A percentile compares a stretch with the other conserved stretches of the same genome.
Conservation (phyloP, 2,888 invertebrate genomes). For the Drosophila atripex region DNA sequence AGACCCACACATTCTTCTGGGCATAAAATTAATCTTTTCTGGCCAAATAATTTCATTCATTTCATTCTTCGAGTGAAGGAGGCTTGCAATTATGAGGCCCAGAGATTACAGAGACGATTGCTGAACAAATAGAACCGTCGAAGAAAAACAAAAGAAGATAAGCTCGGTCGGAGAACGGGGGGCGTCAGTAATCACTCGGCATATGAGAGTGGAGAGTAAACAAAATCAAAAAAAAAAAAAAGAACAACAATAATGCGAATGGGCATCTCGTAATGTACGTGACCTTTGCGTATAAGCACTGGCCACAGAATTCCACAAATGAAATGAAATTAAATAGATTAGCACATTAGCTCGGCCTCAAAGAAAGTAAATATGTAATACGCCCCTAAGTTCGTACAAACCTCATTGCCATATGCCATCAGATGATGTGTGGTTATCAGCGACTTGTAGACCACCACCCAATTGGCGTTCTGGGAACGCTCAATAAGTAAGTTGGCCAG, state of each 20-base stretch:
- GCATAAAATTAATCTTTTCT: neutral
- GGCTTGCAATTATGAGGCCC: conserved; percentile 22
- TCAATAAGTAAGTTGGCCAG: conserved; percentile 99
- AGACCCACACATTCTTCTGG: too few species aligned
- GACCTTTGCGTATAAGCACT: conserved; percentile 29
- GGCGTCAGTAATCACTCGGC: conserved; percentile 12
- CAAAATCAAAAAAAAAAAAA: too few species aligned
- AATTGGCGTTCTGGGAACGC: conserved; percentile 98
- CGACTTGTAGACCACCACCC: conserved; percentile 99
- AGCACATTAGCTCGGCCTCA: conserved; percentile 11
- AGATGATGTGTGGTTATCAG: conserved; percentile 99
- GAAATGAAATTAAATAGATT: conserved; percentile 24
- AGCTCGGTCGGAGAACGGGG: conserved; percentile 21
- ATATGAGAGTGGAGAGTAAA: conserved; percentile 22
- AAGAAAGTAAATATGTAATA: conserved; percentile 16
- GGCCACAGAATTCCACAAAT: conserved; percentile 13
- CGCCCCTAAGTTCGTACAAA: conserved; percentile 84
- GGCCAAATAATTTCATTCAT: conserved; percentile 5
- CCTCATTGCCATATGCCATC: conserved; percentile 99
- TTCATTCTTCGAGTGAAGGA: conserved; percentile 7
- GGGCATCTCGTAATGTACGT: conserved; percentile 20
- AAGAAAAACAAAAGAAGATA: conserved; percentile 29
- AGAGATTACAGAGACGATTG: conserved; percentile 12
- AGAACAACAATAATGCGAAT: conserved; percentile 6
- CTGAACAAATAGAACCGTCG: conserved; percentile 24